Evolutionary conservation across 35 echinoderm and acorn worm species (phyloP), one percentile per base, ranked within the genome.

Genomic region (Acanthaster planci): DNA sequence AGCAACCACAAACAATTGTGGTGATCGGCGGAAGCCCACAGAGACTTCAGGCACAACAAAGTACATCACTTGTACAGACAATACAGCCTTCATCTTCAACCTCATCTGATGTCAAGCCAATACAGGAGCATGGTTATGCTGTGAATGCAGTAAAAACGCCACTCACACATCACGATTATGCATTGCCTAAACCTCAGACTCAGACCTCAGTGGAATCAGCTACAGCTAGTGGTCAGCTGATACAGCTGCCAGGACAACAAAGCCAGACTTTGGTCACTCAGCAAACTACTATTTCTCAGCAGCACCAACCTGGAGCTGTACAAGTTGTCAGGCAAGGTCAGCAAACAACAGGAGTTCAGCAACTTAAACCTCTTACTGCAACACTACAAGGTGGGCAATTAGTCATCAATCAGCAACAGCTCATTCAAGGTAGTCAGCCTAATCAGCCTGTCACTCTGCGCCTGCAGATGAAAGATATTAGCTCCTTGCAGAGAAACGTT

Each of bases 391-490:
- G 76, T 32, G 50, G 76, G 19, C 85, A 53, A 51, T 72, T 77
- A 12, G 37, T 84, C 27, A 44, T 64, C 58, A 85, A 52, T 19
- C 47, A 76, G 10, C 89, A 85, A 27, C 76, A 77, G 55, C 29
- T 77, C 34, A 18, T 78, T 35, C 22, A 67, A 18, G 87, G 54
- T 34, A 58, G 38, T 19, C 81, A 83, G 32, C 35, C 51, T 57
- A 38, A 38, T 7, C 81, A 83, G 37, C 81, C 81, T 35, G 81
- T 83, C 30, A 59, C 81, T 12, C 54, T 83, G 3, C 81, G 56
- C 53, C 51, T 83, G 19, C 81, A 83, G 36, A 83, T 83, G 81
- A 53, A 83, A 60, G 81, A 83, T 36, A 59, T 83, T 7, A 83
- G 56, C 22, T 83, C 54, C 34, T 57, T 83, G 18, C 81, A 83